Conservation (phyloP, 2,888 invertebrate species). For the Cosmopolites sordidus region DNA sequence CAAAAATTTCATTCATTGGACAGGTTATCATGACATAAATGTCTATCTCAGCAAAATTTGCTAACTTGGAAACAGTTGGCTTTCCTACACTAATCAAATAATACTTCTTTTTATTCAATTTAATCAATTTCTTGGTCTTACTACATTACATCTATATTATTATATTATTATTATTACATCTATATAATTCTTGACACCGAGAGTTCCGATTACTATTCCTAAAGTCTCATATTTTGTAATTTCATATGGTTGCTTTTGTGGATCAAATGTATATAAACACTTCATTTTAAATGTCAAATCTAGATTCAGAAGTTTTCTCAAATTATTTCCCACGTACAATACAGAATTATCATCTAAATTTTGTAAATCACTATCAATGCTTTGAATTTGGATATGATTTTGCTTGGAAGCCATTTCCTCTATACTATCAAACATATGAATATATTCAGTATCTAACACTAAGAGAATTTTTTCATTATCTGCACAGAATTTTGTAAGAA, state of each 20-base stretch:
- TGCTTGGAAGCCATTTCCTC: too few species aligned
- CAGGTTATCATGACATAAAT: conserved; percentile 90
- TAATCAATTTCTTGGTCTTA: conserved; percentile 70
- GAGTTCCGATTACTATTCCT: conserved; percentile 87
- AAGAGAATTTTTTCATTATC: conserved; percentile 44
- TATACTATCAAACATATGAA: conserved; percentile 45
- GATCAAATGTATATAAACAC: conserved; percentile 58
- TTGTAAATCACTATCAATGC: conserved; percentile 29
- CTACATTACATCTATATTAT: too few species aligned
- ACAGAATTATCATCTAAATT: conserved; percentile 45
- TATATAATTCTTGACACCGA: conserved; percentile 77
- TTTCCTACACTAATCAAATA: conserved; percentile 93
- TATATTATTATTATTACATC: conserved; percentile 69
- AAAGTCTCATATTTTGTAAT: conserved; percentile 50
- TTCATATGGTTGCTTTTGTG: conserved; percentile 44
- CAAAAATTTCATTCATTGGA: conserved; percentile 81
- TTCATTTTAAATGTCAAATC: conserved; percentile 43
- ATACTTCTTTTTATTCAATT: conserved; percentile 74
- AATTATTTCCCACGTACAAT: conserved; percentile 54
- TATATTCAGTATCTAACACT: conserved; percentile 65
- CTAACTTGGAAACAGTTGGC: conserved; percentile 89
- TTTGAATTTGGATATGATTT: conserved; percentile 11
- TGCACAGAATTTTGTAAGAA: too few species aligned
- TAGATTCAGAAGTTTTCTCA: conserved; percentile 53
- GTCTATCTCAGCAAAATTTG: conserved; percentile 93